Percentiles rank a stretch among this genome's conserved stretches.
Conservation (phyloP, 2,888 invertebrate genomes). For the Dione juno region DNA sequence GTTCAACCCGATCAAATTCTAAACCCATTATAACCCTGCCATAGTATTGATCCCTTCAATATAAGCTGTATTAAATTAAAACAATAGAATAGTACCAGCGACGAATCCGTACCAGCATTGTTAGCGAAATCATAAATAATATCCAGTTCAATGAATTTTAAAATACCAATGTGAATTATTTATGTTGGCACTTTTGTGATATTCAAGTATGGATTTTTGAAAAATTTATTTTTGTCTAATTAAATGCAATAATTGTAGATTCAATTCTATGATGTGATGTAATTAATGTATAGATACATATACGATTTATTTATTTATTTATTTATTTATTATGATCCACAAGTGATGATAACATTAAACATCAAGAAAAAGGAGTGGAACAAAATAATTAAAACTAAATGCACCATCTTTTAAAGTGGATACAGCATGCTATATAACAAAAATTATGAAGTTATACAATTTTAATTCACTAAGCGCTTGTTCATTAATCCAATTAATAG, state of each 20-base stretch:
- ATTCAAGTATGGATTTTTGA: background rate
- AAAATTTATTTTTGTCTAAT: conserved; percentile 1
- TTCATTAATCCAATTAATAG: no score
- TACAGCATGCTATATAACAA: no score
- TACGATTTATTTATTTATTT: no score
- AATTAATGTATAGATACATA: no score
- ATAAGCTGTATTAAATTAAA: conserved; percentile 35
- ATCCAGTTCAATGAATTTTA: conserved; percentile 39
- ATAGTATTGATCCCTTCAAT: conserved; percentile 27
- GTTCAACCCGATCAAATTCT: background rate
- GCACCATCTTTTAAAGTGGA: no score
- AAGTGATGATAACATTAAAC: no score
- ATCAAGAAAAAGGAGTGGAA: no score
- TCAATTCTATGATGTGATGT: no score
- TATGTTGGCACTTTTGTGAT: conserved; percentile 16
- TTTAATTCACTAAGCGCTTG: no score
- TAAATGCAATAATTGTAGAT: background rate
- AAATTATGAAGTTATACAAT: no score
- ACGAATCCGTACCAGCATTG: conserved; percentile 38
- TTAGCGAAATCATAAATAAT: conserved; percentile 41
- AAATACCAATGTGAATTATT: conserved; percentile 36
- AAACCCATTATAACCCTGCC: background rate
- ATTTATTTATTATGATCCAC: no score
- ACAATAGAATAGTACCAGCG: conserved; percentile 39
- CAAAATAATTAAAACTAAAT: no score